phyloP scores from a whole-genome alignment of 2,113 vertebrate species.

The Thermophis baileyi region DNA sequence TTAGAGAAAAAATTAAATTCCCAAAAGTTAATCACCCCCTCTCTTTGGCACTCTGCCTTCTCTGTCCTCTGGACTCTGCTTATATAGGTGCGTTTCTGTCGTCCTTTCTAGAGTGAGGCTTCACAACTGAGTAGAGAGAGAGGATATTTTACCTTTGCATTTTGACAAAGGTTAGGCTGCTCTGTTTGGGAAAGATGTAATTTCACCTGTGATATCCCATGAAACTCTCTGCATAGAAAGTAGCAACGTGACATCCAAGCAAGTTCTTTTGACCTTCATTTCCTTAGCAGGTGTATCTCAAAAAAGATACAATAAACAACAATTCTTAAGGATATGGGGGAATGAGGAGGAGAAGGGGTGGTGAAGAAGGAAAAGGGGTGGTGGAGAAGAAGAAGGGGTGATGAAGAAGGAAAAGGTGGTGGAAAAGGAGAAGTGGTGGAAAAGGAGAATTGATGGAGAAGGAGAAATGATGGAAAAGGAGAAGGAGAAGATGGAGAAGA shows the following conservation, averaged over 20 bases:
- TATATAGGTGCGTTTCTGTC: neutral
- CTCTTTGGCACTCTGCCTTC: neutral
- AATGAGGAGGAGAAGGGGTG: neutral
- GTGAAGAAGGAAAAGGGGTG: neutral
- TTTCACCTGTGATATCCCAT: conserved; percentile 67
- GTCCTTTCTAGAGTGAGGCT: conserved; percentile 23
- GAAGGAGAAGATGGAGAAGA: too few species aligned
- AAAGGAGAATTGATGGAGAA: neutral
- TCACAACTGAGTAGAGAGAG: conserved; percentile 44
- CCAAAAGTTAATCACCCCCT: too few species aligned
- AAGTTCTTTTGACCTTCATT: conserved; percentile 45
- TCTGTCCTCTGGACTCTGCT: neutral
- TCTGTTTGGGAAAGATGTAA: conserved; percentile 65
- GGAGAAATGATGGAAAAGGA: too few species aligned
- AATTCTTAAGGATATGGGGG: neutral
- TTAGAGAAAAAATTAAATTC: neutral
- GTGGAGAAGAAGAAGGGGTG: neutral
- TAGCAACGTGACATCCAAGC: conserved; percentile 56
- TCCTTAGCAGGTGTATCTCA: conserved; percentile 41
- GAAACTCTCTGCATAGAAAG: conserved; percentile 57
- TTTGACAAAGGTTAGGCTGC: conserved; percentile 60
- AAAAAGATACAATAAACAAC: conserved; percentile 18
- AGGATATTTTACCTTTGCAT: conserved; percentile 59
- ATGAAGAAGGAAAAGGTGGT: neutral
- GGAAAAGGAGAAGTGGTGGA: neutral